Base-by-base conservation (phyloP, 2,113 vertebrate species). In the Urocynchramus pylzowi region DNA sequence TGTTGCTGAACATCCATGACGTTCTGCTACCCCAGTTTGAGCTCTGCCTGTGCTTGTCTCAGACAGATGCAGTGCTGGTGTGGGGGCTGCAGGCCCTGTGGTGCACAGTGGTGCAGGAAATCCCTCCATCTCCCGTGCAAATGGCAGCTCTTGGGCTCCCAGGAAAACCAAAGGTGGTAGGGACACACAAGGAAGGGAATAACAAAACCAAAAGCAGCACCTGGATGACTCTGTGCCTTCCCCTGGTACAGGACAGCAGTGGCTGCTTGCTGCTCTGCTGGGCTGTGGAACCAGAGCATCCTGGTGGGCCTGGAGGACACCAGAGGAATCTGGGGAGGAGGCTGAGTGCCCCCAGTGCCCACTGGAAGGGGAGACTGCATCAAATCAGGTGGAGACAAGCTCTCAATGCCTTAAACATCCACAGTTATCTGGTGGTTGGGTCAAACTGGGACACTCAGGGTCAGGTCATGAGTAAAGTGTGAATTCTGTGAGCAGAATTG, bases 11-110 rank as follows among this genome's bases (percentile, higher is more conserved):
- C 56, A 5, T 82, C 65, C 56, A 56, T 16, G 42, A 54, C 1
- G 17, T 60, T 69, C 64, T 54, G 1, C 47, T 60, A 39, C 54
- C 83, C 18, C 44, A 15, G 11, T 24, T 60, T 90, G 1, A 73
- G 85, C 91, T 89, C 79, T 95, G 95, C 64, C 90, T 30, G 45
- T 92, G 80, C 88, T 92, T 96, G 95, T 73, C 88, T 26, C 67
- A 88, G 53, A 77, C 59, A 74, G 73, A 92, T 49, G 22, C 50
- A 88, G 78, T 5, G 77, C 65, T 63, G 33, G 22, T 56, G 94
- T 88, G 70, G 90, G 95, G 94, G 92, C 14, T 90, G 44, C 28
- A 33, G 53, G n/a, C 35, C 52, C 69, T 75, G 1, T 22, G 39
- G 22, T 30, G 49, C 19, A 26, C 54, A 52, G 27, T 2, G 33